Conservation (phyloP, 2,113 vertebrate genomes). For the Prionailurus viverrinus region DNA sequence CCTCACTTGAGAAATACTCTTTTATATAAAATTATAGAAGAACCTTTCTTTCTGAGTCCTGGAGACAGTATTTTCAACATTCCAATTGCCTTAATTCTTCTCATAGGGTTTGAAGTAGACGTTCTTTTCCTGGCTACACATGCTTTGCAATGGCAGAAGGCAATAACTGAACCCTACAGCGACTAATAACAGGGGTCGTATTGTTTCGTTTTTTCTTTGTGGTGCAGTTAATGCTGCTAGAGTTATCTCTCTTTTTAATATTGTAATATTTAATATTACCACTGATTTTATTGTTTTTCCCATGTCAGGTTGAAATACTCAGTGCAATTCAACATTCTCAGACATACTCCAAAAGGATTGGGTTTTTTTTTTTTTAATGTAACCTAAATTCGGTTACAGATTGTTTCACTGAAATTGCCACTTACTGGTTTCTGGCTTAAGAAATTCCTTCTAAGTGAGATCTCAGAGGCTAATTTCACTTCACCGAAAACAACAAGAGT, state of each 20-base stretch:
- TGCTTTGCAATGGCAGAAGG: background rate
- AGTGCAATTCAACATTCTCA: background rate
- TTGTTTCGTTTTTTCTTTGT: background rate
- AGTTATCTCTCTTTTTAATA: background rate
- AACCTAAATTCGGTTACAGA: background rate
- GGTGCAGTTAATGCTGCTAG: background rate
- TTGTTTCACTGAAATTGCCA: constrained; percentile 30
- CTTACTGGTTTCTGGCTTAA: constrained; percentile 51
- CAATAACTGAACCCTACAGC: background rate
- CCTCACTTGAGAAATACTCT: background rate
- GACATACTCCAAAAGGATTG: background rate
- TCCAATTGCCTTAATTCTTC: background rate
- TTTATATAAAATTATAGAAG: background rate
- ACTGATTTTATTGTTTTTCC: background rate
- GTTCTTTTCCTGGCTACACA: background rate
- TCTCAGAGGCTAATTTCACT: constrained; percentile 29
- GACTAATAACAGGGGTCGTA: background rate
- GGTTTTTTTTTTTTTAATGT: background rate
- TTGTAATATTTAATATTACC: background rate
- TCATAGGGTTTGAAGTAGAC: background rate
- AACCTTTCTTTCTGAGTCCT: background rate
- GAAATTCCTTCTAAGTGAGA: constrained; percentile 41
- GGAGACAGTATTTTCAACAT: background rate
- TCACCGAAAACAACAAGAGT: constrained; percentile 21
- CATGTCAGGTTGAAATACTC: constrained; percentile 45